Conservation (phyloP, 2,113 vertebrate genomes). For the Sphaerodactylus townsendi region DNA sequence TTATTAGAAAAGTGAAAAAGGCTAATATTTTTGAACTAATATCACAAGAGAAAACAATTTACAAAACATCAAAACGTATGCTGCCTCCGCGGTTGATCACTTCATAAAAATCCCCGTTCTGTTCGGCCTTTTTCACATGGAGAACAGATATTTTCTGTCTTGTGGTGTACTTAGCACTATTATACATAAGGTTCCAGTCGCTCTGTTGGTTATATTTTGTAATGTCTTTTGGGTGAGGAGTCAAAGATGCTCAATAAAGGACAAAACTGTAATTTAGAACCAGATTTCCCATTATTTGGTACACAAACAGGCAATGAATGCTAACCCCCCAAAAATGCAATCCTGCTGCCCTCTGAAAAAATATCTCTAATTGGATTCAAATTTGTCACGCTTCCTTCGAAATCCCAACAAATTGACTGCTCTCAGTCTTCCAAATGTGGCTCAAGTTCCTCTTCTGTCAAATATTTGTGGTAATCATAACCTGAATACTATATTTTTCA, state of each 20-base stretch:
- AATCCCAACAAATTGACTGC: not conserved
- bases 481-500: not conserved
- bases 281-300: not conserved
- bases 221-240: not conserved
- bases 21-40: conserved; percentile 55
- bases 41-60: conserved; percentile 54
- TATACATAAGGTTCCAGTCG: not conserved
- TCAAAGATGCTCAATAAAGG: not conserved
- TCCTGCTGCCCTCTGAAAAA: not conserved
- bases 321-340: not conserved
- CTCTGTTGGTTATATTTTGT: not conserved
- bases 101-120: conserved; percentile 48
- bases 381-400: not conserved
- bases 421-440: too few relatives aligned
- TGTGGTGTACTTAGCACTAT: conserved; percentile 47
- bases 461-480: not conserved
- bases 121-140: conserved; percentile 45
- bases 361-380: not conserved
- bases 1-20: conserved; percentile 58
- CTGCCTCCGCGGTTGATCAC: conserved; percentile 46
- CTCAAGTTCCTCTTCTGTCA: too few relatives aligned
- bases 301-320: not conserved
- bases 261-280: conserved; percentile 2
- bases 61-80: conserved; percentile 52
- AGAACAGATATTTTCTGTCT: conserved; percentile 47